phyloP scores from a whole-genome alignment of 2,888 invertebrate species.

The Hemicrepidius hirtus region DNA sequence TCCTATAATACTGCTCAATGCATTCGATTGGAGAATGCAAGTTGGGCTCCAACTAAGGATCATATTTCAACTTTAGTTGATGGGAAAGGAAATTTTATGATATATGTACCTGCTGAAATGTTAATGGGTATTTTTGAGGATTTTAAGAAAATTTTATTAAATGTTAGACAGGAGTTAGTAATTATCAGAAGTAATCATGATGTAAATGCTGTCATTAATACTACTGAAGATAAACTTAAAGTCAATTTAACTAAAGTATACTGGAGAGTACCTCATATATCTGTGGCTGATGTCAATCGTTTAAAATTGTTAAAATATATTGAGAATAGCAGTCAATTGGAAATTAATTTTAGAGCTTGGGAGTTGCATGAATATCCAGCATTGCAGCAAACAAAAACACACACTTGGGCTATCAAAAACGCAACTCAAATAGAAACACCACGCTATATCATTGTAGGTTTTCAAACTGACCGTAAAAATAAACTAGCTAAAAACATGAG shows the following conservation, averaged over 20 bases:
- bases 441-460: conserved; percentile 65
- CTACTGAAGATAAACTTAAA: conserved; percentile 54
- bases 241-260: conserved; percentile 47
- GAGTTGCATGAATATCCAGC: conserved; percentile 65
- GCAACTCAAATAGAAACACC: conserved; percentile 64
- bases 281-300: conserved; percentile 59
- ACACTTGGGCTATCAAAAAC: conserved; percentile 65
- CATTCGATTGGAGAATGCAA: neutral
- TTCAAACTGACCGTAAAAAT: conserved; percentile 67
- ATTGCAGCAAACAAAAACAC: conserved; percentile 62
- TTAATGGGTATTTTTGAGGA: conserved; percentile 31
- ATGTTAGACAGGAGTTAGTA: conserved; percentile 7
- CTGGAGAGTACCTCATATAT: conserved; percentile 31
- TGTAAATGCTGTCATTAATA: neutral
- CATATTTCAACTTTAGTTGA: neutral
- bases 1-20: neutral
- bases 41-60: neutral
- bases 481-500: conserved; percentile 55
- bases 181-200: neutral
- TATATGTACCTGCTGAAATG: conserved; percentile 19
- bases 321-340: conserved; percentile 32
- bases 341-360: conserved; percentile 63
- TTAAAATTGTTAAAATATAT: conserved; percentile 52
- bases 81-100: conserved; percentile 7
- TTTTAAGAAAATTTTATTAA: conserved; percentile 13